A percentile compares a stretch with the other conserved stretches of the same genome.
Evolutionary conservation across 2,797 vertebrate species (phyloP).

Genomic region (Garrulus glandarius): DNA sequence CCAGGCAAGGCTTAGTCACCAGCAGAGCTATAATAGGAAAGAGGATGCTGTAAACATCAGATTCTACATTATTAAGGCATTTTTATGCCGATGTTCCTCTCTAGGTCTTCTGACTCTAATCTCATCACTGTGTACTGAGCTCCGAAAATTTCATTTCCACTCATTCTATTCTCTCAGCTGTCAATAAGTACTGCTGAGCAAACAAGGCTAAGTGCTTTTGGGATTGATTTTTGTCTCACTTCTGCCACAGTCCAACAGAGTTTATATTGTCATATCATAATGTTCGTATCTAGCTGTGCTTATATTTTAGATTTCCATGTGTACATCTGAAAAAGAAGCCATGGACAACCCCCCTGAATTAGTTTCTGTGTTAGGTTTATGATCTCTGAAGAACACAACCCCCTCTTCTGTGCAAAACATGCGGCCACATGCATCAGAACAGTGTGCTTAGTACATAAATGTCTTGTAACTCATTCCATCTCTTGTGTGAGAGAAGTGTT

Average conservation of each 20-base stretch:
- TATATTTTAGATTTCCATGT: background rate
- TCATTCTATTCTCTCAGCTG: background rate
- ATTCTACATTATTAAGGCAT: background rate
- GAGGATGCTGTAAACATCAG: background rate
- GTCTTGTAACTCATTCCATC: background rate
- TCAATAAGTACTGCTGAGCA: background rate
- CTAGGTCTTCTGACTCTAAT: background rate
- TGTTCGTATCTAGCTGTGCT: background rate
- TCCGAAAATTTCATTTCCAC: slow-evolving; percentile 21
- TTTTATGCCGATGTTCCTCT: background rate
- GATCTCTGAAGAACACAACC: background rate
- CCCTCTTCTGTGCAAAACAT: background rate
- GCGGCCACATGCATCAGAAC: background rate
- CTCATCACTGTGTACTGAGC: background rate
- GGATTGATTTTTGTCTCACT: background rate
- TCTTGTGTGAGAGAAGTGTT: background rate
- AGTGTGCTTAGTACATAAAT: background rate
- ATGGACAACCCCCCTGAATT: background rate
- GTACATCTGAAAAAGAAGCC: background rate
- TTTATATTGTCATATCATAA: background rate
- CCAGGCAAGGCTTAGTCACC: background rate
- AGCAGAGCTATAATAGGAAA: background rate
- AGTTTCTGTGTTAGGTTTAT: background rate
- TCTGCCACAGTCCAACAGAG: background rate
- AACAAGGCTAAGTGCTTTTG: background rate